phyloP scores from a whole-genome alignment of 1,140 invertebrate species.

The Matsumurasca onukii region DNA sequence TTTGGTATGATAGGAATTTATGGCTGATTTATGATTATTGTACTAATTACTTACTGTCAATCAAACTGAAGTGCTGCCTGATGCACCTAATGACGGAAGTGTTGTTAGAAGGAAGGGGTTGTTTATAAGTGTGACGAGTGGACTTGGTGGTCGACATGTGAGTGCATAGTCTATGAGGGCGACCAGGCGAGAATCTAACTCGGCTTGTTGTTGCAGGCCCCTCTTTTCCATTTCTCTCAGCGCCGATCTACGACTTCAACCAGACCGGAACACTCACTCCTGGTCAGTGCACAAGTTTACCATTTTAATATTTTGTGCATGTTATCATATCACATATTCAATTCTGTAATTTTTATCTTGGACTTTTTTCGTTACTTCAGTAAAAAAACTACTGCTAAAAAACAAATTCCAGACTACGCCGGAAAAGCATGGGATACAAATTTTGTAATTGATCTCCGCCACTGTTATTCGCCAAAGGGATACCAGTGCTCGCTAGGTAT shows the following conservation, averaged over 20 bases:
- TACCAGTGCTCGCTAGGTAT: too few species aligned
- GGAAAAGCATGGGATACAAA: slow-evolving; percentile 39
- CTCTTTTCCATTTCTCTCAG: slow-evolving; percentile 26
- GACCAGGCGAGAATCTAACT: background rate
- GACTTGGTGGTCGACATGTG: background rate
- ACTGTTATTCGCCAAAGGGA: too few species aligned
- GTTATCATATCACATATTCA: slow-evolving; percentile 30
- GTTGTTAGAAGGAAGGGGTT: too few species aligned
- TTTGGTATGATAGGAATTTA: background rate
- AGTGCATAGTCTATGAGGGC: background rate
- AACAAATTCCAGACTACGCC: slow-evolving; percentile 1
- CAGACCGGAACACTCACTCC: slow-evolving; percentile 84
- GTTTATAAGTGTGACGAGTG: background rate
- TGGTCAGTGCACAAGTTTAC: slow-evolving; percentile 57
- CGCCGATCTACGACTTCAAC: slow-evolving; percentile 75
- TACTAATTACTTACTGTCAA: background rate
- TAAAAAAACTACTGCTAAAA: slow-evolving; percentile 31
- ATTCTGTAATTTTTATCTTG: slow-evolving; percentile 11
- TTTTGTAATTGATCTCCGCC: slow-evolving; percentile 37
- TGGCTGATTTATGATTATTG: background rate
- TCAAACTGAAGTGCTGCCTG: background rate
- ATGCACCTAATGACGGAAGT: too few species aligned
- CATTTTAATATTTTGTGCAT: slow-evolving; percentile 27
- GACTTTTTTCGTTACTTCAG: background rate
- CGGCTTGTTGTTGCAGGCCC: slow-evolving; percentile 28